Conservation (phyloP, 2,888 invertebrate species). For the Cephus runcator region DNA sequence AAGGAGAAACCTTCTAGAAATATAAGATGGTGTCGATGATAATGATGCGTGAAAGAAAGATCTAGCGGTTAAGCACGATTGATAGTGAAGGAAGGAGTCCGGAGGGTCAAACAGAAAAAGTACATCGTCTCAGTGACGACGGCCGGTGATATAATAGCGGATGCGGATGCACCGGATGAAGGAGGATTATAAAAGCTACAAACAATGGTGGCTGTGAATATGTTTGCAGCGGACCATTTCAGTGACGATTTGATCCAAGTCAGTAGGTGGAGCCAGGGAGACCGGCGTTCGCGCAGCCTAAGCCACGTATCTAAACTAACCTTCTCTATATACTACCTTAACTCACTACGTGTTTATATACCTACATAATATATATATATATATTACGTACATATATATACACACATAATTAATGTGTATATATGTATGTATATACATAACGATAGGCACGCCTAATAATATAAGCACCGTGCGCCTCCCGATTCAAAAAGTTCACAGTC, state of each 20-base stretch:
- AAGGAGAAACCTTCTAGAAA: neutral
- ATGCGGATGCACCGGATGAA: neutral
- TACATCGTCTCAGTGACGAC: neutral
- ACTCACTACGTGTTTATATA: conserved; percentile 63
- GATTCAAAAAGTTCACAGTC: conserved; percentile 50
- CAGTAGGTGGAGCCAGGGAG: conserved; percentile 65
- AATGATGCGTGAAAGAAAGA: neutral
- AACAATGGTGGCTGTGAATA: conserved; percentile 65
- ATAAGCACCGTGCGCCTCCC: conserved; percentile 50
- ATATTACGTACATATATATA: conserved; percentile 32
- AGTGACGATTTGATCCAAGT: conserved; percentile 66
- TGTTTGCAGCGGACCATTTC: conserved; percentile 65
- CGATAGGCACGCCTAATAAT: conserved; percentile 34
- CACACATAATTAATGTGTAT: conserved; percentile 29
- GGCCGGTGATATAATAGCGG: neutral
- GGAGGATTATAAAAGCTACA: conserved; percentile 14
- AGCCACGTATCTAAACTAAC: conserved; percentile 67
- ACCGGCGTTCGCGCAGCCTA: conserved; percentile 64
- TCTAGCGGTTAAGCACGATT: neutral
- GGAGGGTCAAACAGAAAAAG: neutral
- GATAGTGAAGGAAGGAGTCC: conserved; percentile 1
- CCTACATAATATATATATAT: conserved; percentile 44
- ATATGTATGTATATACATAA: conserved; percentile 40
- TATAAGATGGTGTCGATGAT: neutral
- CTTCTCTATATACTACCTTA: conserved; percentile 65